Conservation (phyloP, 23 tunicate species). For the Styela plicata region DNA sequence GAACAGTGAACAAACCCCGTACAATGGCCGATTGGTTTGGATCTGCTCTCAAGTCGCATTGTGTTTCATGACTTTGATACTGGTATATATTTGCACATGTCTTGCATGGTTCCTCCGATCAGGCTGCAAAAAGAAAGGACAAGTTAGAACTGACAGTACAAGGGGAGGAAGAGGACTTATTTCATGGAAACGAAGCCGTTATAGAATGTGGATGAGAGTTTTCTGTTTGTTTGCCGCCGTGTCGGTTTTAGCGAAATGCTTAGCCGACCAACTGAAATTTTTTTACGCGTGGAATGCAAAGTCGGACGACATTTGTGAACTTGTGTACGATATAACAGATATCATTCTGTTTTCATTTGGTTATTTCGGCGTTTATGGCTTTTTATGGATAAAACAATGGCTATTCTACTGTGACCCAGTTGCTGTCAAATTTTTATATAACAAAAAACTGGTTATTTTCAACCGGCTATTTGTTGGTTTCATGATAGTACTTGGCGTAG, state of each 20-base stretch:
- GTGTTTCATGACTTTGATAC: not conserved
- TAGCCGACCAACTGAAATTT: slow-evolving; percentile 67
- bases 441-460: slow-evolving; percentile 35
- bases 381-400: slow-evolving; percentile 87
- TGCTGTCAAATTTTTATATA: slow-evolving; percentile 45
- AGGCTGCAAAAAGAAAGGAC: not conserved
- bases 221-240: slow-evolving; percentile 2
- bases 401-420: slow-evolving; percentile 77
- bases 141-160: not conserved
- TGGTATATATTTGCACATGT: slow-evolving; percentile 7
- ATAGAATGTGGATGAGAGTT: not conserved
- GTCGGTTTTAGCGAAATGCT: slow-evolving; percentile 40
- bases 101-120: not conserved
- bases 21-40: not conserved
- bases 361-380: slow-evolving; percentile 41
- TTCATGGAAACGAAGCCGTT: not conserved
- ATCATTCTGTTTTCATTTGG: slow-evolving; percentile 37
- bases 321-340: slow-evolving; percentile 68
- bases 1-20: too few species aligned
- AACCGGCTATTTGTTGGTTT: slow-evolving; percentile 30
- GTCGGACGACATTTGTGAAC: slow-evolving; percentile 65
- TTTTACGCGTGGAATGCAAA: slow-evolving; percentile 68
- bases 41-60: not conserved
- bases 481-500: slow-evolving; percentile 12
- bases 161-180: not conserved